A percentile compares a stretch with the other conserved stretches of the same genome.
phyloP scores from a whole-genome alignment of 2,888 invertebrate species.

The Anarsia innoxiella region DNA sequence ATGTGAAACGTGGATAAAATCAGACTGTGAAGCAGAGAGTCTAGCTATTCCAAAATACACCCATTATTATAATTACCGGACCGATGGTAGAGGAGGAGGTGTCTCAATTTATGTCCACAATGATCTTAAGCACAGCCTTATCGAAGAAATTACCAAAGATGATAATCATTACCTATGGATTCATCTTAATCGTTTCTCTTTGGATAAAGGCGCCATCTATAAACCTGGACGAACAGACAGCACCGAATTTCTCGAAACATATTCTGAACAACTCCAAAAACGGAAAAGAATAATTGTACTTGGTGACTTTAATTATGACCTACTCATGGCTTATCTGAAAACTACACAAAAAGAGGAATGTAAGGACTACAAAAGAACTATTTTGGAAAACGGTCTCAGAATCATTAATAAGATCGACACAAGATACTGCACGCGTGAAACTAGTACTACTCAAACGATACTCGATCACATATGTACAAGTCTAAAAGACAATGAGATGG shows the following conservation, averaged over 20 bases:
- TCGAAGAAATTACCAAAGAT: constrained; percentile 8
- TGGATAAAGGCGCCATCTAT: constrained; percentile 13
- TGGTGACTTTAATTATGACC: constrained; percentile 7
- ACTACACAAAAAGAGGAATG: too few species aligned
- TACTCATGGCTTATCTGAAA: constrained; percentile 1
- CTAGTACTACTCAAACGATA: constrained; percentile 10
- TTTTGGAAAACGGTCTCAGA: constrained; percentile 12
- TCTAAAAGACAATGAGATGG: constrained; percentile 11
- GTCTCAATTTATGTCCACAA: neutral
- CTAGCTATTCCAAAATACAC: constrained; percentile 9
- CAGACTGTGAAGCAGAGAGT: neutral
- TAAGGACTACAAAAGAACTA: neutral
- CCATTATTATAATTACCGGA: neutral
- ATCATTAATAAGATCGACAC: constrained; percentile 14
- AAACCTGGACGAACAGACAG: constrained; percentile 7
- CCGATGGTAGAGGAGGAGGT: constrained; percentile 4
- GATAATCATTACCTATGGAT: constrained; percentile 16
- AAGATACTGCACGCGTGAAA: constrained; percentile 17
- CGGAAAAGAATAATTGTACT: neutral
- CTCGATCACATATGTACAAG: constrained; percentile 19
- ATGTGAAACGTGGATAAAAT: neutral
- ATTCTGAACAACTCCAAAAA: neutral
- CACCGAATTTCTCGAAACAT: neutral
- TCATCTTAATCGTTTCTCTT: constrained; percentile 7
- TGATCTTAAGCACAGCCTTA: constrained; percentile 8